These are phyloP conservation scores for Cardinalis cardinalis DNA, from an alignment of 2,113 vertebrate species.

Conservation along the genomic window DNA sequence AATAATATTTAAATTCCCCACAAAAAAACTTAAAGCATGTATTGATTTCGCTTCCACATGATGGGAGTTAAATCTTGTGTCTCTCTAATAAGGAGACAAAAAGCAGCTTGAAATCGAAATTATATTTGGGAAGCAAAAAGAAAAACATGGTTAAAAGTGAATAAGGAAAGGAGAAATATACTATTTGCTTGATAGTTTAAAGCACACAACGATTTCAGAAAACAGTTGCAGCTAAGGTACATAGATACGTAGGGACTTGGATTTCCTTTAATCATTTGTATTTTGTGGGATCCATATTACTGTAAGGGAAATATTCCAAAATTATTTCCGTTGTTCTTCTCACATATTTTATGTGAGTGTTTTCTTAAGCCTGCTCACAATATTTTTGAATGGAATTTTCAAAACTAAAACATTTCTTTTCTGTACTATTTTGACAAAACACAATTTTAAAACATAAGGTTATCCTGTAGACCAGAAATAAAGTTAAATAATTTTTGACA, in stretches of 20 bases:
- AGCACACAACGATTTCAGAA: neutral
- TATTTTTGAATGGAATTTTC: neutral
- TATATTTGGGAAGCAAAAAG: neutral
- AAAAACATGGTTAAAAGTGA: neutral
- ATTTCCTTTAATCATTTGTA: neutral
- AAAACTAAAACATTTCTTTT: neutral
- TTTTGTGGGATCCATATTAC: fast-evolving
- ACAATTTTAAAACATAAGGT: neutral
- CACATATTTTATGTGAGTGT: neutral
- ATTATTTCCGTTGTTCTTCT: neutral
- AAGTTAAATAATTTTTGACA: neutral
- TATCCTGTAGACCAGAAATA: neutral
- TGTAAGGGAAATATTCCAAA: neutral
- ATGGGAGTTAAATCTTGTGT: neutral
- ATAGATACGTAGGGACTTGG: neutral
- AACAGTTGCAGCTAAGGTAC: neutral
- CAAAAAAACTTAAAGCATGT: neutral
- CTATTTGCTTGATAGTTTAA: neutral
- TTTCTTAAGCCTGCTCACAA: neutral
- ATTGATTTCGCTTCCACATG: neutral
- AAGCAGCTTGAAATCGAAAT: neutral
- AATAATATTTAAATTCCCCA: neutral
- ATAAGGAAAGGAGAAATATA: neutral
- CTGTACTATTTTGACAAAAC: neutral
- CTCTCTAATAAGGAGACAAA: neutral